Evolutionary conservation across 2,888 invertebrate genomes (phyloP), one percentile per base, ranked within the genome.

Genomic region (Eustalomyia histrio): DNA sequence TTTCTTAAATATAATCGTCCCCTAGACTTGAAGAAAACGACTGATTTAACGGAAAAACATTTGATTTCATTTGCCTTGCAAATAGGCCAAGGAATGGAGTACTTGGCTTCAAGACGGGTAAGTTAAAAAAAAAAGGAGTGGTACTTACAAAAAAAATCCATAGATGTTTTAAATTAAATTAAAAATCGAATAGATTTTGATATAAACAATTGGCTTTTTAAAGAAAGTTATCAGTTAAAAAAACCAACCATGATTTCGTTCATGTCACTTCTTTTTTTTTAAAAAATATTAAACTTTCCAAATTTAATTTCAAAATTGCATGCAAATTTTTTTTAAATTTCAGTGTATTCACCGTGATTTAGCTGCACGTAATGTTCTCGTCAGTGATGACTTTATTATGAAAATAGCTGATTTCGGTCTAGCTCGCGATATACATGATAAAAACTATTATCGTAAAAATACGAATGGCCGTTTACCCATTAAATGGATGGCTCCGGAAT

Each of bases 401-500:
- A 99, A 99, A 92, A 99, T 99, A 85, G 99, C 99, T 0, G 99
- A 99, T 92, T 99, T 99, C 90, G 99, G 99, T 1, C 92, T 99
- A 63, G 99, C 99, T 0, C 93, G 99, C 85, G 98, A 99, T 88
- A 95, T 99, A 35, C 96, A 97, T 88, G 95, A 95, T 86, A 95
- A 96, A 87, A 98, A 99, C 89, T 99, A 99, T 90, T 99, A 99
- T 90, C 94, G 97, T 83, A 99, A 99, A 92, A 97, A 96, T 84
- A 98, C 97, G 35, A 97, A 98, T 90, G 99, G 99, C 24, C 92
- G 98, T 55, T 92, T 99, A 83, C 99, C 99, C 0, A 97, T 99
- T 43, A 99, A 99, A 91, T 99, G 99, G 99, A 99, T 99, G 99
- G 98, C 99, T 0, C 98, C 99, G 0, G 99, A 99, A 91, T 97